Evolutionary conservation across 2,888 invertebrate genomes (phyloP).

Genomic region (Operophtera brumata): DNA sequence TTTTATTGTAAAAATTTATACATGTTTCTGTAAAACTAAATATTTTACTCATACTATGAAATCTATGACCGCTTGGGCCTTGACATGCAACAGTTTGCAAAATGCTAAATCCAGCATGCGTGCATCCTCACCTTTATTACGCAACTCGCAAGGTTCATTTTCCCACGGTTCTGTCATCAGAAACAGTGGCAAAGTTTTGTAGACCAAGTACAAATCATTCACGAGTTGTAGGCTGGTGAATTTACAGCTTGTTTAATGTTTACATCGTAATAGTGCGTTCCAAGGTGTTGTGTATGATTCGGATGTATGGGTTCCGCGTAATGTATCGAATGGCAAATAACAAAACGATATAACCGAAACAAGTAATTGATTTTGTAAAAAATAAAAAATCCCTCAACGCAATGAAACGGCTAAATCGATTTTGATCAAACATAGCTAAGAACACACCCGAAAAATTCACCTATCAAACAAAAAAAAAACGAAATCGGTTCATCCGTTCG

Average conservation of each 20-base stretch:
- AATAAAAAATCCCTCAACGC: no score
- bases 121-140: constrained; percentile 30
- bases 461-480: no score
- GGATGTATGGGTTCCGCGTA: not conserved
- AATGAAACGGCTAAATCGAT: no score
- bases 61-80: constrained; percentile 47
- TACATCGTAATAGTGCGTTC: constrained; percentile 41
- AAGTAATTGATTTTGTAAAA: no score
- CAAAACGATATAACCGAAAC: not conserved
- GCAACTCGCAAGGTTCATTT: constrained; percentile 26
- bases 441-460: no score
- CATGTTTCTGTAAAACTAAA: constrained; percentile 17
- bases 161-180: constrained; percentile 24
- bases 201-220: constrained; percentile 65
- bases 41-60: constrained; percentile 38
- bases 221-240: constrained; percentile 55
- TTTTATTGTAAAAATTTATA: not conserved
- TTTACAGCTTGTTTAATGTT: constrained; percentile 49
- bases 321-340: not conserved
- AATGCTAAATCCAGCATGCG: not conserved
- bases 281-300: constrained; percentile 36
- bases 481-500: no score
- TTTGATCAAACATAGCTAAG: no score
- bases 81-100: constrained; percentile 52
- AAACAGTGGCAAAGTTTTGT: constrained; percentile 38